These are phyloP conservation scores for Archips crataeganus DNA, from an alignment of 2,888 invertebrate genomes.

Conservation along the genomic window DNA sequence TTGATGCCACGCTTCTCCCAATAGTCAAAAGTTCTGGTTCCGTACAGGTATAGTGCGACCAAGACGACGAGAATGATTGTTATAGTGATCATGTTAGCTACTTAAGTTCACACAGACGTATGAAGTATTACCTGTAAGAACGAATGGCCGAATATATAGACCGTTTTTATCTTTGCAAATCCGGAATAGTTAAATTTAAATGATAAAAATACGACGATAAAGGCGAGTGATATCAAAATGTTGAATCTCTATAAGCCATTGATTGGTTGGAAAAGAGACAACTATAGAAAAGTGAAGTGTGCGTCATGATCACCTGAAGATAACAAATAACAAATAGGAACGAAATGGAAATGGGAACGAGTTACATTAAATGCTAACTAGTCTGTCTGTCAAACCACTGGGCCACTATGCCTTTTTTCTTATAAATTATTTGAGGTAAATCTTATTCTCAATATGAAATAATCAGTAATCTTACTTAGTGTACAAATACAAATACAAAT, in stretches of 20 bases:
- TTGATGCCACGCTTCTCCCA: conserved; percentile 55
- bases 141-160: not conserved
- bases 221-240: not conserved
- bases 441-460: too few relatives aligned
- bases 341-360: too few relatives aligned
- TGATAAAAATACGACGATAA: not conserved
- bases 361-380: too few relatives aligned
- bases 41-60: conserved; percentile 32
- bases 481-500: too few relatives aligned
- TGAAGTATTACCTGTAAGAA: not conserved
- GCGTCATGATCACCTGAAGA: not conserved
- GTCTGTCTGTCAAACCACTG: too few relatives aligned
- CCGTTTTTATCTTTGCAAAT: not conserved
- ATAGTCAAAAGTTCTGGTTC: conserved; percentile 40
- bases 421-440: too few relatives aligned
- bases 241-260: not conserved
- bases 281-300: not conserved
- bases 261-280: not conserved
- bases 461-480: too few relatives aligned
- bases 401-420: too few relatives aligned
- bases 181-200: not conserved
- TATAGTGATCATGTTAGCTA: conserved; percentile 22
- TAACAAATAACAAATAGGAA: too few relatives aligned
- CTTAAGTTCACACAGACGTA: not conserved
- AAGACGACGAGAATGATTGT: conserved; percentile 22